These are phyloP conservation scores for Boloria euphrosyne DNA, from an alignment of 2,888 invertebrate species.

Conservation along the genomic window DNA sequence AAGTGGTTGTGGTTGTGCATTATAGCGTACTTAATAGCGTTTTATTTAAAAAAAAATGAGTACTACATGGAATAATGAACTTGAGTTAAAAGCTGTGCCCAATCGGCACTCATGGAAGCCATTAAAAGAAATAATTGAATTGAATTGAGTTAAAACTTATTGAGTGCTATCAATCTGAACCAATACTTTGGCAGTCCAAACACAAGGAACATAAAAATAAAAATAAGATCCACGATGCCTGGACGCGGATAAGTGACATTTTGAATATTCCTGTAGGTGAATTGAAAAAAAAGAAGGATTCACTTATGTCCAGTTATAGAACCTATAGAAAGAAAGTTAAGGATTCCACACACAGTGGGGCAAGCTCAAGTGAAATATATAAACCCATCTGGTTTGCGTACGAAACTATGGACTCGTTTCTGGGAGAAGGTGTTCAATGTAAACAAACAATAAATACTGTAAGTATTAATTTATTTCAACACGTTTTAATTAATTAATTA, in stretches of 20 bases:
- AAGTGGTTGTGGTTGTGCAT: no score
- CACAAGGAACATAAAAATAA: conserved; percentile 25
- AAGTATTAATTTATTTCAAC: no score
- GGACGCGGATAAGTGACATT: conserved; percentile 31
- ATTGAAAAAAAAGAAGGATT: conserved; percentile 24
- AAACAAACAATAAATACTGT: no score
- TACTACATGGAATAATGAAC: no score
- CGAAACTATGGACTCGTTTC: no score
- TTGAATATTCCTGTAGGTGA: conserved; percentile 30
- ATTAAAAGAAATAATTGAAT: no score
- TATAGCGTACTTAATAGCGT: no score
- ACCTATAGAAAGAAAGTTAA: conserved; percentile 7
- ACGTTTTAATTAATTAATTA: background rate
- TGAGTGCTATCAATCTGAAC: conserved; percentile 27
- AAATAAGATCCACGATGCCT: conserved; percentile 33
- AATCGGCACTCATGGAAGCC: no score
- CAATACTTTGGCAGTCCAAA: conserved; percentile 30
- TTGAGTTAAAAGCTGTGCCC: no score
- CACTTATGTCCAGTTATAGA: conserved; percentile 4
- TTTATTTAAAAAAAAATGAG: no score
- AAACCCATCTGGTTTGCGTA: background rate
- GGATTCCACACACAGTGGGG: background rate
- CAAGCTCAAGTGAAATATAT: background rate
- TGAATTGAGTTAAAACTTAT: no score
- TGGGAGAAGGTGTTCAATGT: no score